These are phyloP conservation scores for Aricia artaxerxes DNA, from an alignment of 2,888 invertebrate species.

Conservation along the genomic window DNA sequence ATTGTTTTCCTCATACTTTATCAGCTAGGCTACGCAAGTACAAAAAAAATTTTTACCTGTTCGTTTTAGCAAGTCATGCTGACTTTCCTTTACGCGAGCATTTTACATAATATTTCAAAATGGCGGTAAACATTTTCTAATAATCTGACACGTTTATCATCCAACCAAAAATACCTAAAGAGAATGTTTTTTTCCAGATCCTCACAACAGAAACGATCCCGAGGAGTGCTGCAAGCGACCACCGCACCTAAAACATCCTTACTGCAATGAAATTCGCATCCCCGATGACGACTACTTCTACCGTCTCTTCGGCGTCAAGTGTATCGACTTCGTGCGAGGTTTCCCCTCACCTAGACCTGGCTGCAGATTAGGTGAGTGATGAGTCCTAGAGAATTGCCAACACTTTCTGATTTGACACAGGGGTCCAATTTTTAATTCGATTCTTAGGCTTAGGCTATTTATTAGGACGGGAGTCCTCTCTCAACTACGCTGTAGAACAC, in stretches of 20 bases:
- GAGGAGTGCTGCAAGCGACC: constrained; percentile 94
- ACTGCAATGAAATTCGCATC: constrained; percentile 93
- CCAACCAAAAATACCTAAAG: background rate
- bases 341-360: constrained; percentile 93
- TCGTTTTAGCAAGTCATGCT: background rate
- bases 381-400: background rate
- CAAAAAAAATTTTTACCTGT: background rate
- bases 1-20: background rate
- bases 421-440: too few relatives aligned
- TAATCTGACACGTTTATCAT: background rate
- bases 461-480: too few relatives aligned
- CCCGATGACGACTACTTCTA: constrained; percentile 96
- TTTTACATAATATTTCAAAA: background rate
- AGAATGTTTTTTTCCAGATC: constrained; percentile 77
- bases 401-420: too few relatives aligned
- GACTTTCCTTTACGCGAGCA: background rate
- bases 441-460: too few relatives aligned
- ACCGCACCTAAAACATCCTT: constrained; percentile 91
- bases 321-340: constrained; percentile 94
- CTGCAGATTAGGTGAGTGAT: constrained; percentile 87
- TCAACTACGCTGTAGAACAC: too few relatives aligned
- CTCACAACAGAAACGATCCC: constrained; percentile 92
- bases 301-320: constrained; percentile 89
- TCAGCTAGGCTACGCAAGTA: background rate
- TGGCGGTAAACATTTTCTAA: background rate